Base-by-base conservation (phyloP, 2,888 invertebrate genomes). In the Nemoura dubitans region DNA sequence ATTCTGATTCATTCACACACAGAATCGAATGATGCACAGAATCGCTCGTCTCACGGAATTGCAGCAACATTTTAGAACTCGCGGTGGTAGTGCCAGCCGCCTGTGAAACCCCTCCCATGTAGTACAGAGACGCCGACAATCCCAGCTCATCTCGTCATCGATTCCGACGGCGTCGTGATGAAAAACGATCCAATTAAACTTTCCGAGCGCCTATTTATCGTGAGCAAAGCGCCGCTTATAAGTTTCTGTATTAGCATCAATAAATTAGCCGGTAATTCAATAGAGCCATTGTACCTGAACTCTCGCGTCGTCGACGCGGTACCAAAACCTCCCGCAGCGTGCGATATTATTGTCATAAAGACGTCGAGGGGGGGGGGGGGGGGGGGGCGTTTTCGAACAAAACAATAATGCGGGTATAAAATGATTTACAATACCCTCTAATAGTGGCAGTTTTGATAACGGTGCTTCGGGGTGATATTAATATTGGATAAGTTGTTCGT, bases 141-240 rank as follows among this genome's bases (percentile, higher is more conserved):
- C n/a, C n/a, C n/a, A n/a, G n/a, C n/a, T n/a, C 81, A 30, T 29
- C 81, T 80, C 28, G 80, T 26, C 80, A 80, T 28, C 28, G 80
- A 81, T 81, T 21, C 81, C 81, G 14, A 3, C 59, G 2, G 59
- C 59, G 59, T 59, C 16, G 59, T 16, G n/a, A 26, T 83, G 83
- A 83, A 83, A 83, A 83, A 83, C 43, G 83, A 83, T 83, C 36
- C 83, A 83, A 83, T 83, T 83, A 83, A 42, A 83, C 30, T 21
- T 59, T 25, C 42, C 25, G 42, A 6, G 0, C 30, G n/a, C 83
- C 29, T 83, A 43, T 83, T 83, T 83, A 83, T 83, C 42, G 36
- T 7, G 21, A 21, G 26, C 16, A 29, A 82, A 83, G 42, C 36
- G 83, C 43, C 83, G 36, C 30, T 78, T 78, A 42, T n/a, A 83